Base-by-base conservation (phyloP, 1,140 invertebrate genomes). In the Battus philenor region DNA sequence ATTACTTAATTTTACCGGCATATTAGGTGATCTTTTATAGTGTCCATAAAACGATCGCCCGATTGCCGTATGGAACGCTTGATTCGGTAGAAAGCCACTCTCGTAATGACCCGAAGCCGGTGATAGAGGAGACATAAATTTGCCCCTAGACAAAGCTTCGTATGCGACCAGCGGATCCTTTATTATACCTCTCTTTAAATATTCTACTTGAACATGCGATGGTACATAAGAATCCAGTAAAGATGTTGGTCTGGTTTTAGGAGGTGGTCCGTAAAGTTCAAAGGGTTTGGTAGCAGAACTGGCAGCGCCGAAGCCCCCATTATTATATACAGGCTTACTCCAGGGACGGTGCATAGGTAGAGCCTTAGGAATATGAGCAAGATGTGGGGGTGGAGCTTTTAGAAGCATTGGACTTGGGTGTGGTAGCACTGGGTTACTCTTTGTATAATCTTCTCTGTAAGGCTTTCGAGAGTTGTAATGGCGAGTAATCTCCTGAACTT, bases 201-300 rank as follows among this genome's bases (percentile, higher is more conserved):
- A 87, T 48, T 86, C 86, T 20, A 83, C 44, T 51, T 87, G 86
- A 12, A 87, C 32, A 9, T 69, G 68, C 4, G 86, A 86, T 22
- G 86, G 86, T 16, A 87, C 76, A 30, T 87, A 87, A 2, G 86
- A 87, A 30, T 87, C 84, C 9, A 87, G 39, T 22, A 87, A 59
- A 2, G 83, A 86, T 1, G 59, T 68, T 9, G 86, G 86, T 24
- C 78, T 68, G 13, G 71, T 71, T 44, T 71, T 84, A 29, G 58
- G 78, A 1, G 66, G 59, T 26, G 47, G 43, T 1, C 56, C 56
- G 15, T 68, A 71, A 17, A 49, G 32, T 12, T 73, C 70, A 26
- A 36, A 50, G 8, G 75, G 66, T 47, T 61, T 61, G 5, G 64
- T 53, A 29, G 62, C 55, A 27, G 69, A 63, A 11, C 54, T 46